Evolutionary conservation across 2,113 vertebrate species (phyloP).

Genomic region (Etia nguti): DNA sequence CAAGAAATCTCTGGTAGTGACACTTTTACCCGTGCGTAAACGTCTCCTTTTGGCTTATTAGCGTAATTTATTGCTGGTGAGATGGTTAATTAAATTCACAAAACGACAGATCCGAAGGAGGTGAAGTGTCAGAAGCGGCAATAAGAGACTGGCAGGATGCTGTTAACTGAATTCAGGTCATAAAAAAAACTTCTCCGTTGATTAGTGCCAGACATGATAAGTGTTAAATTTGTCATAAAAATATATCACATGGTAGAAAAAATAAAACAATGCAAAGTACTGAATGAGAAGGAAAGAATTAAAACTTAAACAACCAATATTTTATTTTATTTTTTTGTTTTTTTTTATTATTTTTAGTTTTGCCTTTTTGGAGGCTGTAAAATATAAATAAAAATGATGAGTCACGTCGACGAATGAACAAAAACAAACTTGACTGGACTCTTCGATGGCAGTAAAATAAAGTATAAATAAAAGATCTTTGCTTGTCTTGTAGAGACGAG

Average conservation of each 20-base stretch:
- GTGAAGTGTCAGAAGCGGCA: neutral
- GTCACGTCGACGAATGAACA: neutral
- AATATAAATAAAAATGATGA: neutral
- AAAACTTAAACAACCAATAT: neutral
- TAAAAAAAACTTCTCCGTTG: neutral
- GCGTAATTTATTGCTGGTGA: neutral
- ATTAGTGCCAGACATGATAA: constrained; percentile 18
- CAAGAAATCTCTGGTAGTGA: neutral
- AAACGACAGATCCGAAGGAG: neutral
- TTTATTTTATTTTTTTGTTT: neutral
- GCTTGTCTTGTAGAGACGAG: neutral
- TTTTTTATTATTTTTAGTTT: neutral
- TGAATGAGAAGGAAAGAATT: neutral
- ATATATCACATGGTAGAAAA: neutral
- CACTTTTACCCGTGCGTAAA: constrained; percentile 2
- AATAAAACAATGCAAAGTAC: neutral
- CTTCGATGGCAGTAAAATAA: neutral
- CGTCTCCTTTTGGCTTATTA: neutral
- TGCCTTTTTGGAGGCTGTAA: neutral
- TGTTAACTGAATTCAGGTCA: constrained; percentile 47
- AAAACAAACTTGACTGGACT: neutral
- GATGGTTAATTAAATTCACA: constrained; percentile 17
- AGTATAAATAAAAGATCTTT: neutral
- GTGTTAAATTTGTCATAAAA: constrained; percentile 7
- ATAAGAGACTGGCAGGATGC: constrained; percentile 8